Base-by-base conservation (phyloP, 2,797 vertebrate genomes). In the Alexandromys oeconomus region DNA sequence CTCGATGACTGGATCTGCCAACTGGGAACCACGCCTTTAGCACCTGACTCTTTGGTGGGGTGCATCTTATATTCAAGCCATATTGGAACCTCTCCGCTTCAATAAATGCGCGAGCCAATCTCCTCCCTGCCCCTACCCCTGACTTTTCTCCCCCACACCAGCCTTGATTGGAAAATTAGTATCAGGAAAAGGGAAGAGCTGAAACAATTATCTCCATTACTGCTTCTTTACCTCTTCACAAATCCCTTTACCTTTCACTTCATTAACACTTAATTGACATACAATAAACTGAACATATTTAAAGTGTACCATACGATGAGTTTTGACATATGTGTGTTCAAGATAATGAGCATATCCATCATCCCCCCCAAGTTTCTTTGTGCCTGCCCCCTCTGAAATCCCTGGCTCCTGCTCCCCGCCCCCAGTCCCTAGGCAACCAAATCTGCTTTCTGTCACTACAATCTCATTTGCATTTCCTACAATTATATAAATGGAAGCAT, bases 401-500 rank as follows among this genome's bases (percentile, higher is more conserved):
- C 43, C 37, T 85, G 19, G 89, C 81, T 92, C 87, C 73, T 89
- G 34, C 17, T 40, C 59, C 29, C 92, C 74, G 13, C 43, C 67
- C 80, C 80, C 73, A 91, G 19, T 93, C 90, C 92, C 95, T 93
- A 95, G 93, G 92, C 96, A 97, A 79, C 73, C 89, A n/a, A 78
- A 88, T 96, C 87, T 95, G 94, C 87, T 95, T 90, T 92, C 96
- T 96, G 87, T 97, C 96, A 96, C 80, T 89, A 93, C 92, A 76
- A 87, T 84, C 67, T 96, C 96, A 97, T 97, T 95, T 98, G 95
- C 94, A 97, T 96, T 92, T 94, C 86, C 95, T 96, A 93, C 84
- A 96, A 92, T 97, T 95, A 95, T 94, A 95, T 94, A 97, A 97
- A 96, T 97, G 96, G 97, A 97, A 97, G 88, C 73, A 54, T 90